These are phyloP conservation scores for Labia minor DNA, from an alignment of 2,888 invertebrate species.

Conservation along the genomic window DNA sequence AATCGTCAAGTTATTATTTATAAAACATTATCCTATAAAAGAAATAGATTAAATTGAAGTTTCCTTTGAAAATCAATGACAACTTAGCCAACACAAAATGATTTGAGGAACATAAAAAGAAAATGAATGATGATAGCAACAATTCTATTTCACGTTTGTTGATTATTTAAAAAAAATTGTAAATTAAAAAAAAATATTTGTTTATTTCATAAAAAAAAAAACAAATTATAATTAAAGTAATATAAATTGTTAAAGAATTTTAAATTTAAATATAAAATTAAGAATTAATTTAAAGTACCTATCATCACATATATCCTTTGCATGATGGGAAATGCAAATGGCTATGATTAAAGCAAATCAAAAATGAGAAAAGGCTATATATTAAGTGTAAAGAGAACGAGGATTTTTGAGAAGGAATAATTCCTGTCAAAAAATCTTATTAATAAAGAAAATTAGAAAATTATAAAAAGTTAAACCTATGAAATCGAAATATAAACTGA, in stretches of 20 bases:
- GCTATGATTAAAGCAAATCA: background rate
- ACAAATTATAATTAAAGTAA: background rate
- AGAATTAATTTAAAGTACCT: background rate
- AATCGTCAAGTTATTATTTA: background rate
- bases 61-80: background rate
- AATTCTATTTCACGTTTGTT: background rate
- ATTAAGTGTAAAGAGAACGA: background rate
- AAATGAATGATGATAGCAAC: background rate
- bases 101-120: background rate
- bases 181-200: background rate
- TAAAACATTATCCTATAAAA: background rate
- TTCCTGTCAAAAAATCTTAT: background rate
- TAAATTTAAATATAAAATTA: background rate
- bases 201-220: background rate
- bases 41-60: background rate
- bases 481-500: background rate
- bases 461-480: background rate
- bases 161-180: background rate
- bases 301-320: background rate
- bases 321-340: constrained; percentile 13
- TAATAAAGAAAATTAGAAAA: background rate
- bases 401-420: background rate
- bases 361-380: background rate
- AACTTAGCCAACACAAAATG: background rate
- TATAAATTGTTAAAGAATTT: background rate